Conservation (phyloP, 2,113 vertebrate genomes). For the Pavo muticus region DNA sequence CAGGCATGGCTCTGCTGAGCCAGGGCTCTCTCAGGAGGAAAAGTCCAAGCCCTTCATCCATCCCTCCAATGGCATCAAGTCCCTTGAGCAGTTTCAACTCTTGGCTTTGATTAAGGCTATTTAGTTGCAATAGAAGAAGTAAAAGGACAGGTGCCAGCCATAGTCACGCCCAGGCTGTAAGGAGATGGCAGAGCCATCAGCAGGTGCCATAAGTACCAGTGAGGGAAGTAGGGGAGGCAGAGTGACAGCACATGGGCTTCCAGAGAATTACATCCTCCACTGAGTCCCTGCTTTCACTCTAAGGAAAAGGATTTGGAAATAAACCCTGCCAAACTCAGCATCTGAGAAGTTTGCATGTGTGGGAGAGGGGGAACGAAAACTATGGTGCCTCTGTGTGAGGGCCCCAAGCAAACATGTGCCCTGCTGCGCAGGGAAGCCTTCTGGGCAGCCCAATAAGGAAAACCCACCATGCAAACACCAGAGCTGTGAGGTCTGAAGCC, state of each 20-base stretch:
- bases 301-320: slow-evolving; percentile 15
- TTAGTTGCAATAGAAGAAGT: slow-evolving; percentile 66
- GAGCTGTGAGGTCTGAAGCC: background rate
- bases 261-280: background rate
- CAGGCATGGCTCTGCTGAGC: background rate
- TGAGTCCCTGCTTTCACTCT: background rate
- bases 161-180: background rate
- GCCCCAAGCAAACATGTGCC: background rate
- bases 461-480: background rate
- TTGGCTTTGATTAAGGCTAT: slow-evolving; percentile 74
- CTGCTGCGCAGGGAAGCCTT: background rate
- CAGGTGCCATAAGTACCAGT: slow-evolving; percentile 3
- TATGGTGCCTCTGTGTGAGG: background rate
- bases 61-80: slow-evolving; percentile 27
- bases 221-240: background rate
- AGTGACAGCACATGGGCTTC: background rate
- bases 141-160: background rate
- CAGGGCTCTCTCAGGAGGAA: background rate
- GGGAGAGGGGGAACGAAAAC: slow-evolving; percentile 5
- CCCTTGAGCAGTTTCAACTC: slow-evolving; percentile 24
- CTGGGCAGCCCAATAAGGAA: background rate
- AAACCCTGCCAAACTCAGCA: background rate
- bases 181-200: slow-evolving; percentile 7
- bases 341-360: background rate
- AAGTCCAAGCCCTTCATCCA: background rate